Evolutionary conservation across 2,888 invertebrate genomes (phyloP), one percentile per base, ranked within the genome.

Genomic region (Cephonodes hylas): DNA sequence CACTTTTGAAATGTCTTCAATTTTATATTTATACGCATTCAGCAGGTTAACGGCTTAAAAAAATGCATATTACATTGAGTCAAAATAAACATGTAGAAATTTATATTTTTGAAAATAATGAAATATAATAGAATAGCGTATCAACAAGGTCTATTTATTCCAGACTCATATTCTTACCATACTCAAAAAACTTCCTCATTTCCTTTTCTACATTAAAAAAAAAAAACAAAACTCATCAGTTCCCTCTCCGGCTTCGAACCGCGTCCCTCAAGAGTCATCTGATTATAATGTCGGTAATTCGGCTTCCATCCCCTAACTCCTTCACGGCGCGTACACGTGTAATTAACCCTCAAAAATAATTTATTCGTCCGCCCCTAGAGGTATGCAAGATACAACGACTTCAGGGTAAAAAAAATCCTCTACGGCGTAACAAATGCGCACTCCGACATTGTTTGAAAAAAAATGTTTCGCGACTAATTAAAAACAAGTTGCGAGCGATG

Each of bases 401-500:
- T 18, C 27, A 27, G 44, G 10, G 15, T 27, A 48, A 48, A 25
- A 27, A 27, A 38, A 38, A 38, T n/a, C n/a, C n/a, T n/a, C 18
- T 18, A 27, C 27, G 15, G 15, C 18, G 15, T 53, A 27, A 53
- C 27, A 53, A 53, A 53, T 31, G 48, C 27, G 48, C 27, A 27
- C 48, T 27, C 27, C 27, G 53, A 31, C 53, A 53, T 53, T 53
- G 31, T 53, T 31, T 31, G 48, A 53, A 53, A 53, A 53, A 27
- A 53, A 53, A 53, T 31, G 53, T 53, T 53, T 27, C 53, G 53
- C 53, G 53, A 53, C 53, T 53, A 53, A 53, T 53, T 53, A 53
- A 53, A 27, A 53, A 53, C 53, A 53, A 53, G 18, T 53, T 53
- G 53, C 31, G 53, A 10, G 53, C 18, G 53, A 31, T 18, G 53